These are phyloP conservation scores for Brachyalestes nurse DNA, from an alignment of 2,797 vertebrate species.

Conservation along the genomic window DNA sequence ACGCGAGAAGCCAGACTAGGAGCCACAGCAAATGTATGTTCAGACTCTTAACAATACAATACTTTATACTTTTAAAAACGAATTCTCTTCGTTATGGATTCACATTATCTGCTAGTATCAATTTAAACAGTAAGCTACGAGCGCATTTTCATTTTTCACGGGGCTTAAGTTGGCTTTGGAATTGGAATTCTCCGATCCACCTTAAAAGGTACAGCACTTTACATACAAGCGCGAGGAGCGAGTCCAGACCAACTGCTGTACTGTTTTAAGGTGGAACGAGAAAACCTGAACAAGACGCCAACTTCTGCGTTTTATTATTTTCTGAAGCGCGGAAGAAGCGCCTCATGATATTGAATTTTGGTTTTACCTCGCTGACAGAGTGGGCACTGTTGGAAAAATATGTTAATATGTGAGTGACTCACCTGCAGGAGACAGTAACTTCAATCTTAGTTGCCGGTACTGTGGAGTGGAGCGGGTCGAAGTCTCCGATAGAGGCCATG, in stretches of 20 bases:
- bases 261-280: neutral
- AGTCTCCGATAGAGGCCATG: constrained; percentile 89
- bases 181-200: neutral
- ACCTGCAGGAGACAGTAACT: constrained; percentile 93
- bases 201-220: neutral
- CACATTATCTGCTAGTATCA: no score
- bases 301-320: neutral
- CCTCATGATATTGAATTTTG: neutral
- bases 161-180: neutral
- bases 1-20: neutral
- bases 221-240: no score
- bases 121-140: neutral
- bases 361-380: no score
- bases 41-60: no score
- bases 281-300: neutral
- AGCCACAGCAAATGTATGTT: neutral
- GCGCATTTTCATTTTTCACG: neutral
- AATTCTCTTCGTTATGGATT: no score
- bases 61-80: no score
- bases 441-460: constrained; percentile 94
- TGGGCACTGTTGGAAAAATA: no score
- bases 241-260: neutral
- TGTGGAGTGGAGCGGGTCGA: constrained; percentile 83
- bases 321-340: neutral
- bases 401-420: constrained; percentile 54